Conservation (phyloP, 2,113 vertebrate species). For the Galbula dea region DNA sequence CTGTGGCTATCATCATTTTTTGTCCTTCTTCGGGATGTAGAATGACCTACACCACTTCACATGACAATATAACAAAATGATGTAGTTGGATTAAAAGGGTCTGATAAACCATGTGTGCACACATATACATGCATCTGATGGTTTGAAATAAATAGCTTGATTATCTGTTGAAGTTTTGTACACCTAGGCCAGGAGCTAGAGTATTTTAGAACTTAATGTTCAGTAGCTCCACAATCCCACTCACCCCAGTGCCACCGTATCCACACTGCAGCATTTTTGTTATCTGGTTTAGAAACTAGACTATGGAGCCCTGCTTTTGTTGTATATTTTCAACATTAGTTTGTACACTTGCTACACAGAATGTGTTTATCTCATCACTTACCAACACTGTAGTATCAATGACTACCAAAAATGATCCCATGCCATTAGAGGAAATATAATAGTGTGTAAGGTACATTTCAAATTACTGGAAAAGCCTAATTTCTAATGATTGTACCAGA, state of each 20-base stretch:
- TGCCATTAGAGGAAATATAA: background rate
- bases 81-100: background rate
- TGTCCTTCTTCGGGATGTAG: background rate
- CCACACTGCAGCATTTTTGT: background rate
- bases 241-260: background rate
- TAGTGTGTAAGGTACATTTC: background rate
- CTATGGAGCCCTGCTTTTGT: background rate
- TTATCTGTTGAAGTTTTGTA: background rate
- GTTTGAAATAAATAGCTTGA: background rate
- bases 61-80: background rate
- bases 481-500: background rate
- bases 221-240: background rate
- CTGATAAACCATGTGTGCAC: background rate
- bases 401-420: background rate
- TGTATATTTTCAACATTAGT: background rate
- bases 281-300: background rate
- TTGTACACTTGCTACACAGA: background rate
- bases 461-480: background rate
- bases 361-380: background rate
- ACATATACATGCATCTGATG: accelerated
- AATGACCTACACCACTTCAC: background rate
- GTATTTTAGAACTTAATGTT: background rate
- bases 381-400: background rate
- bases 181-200: background rate
- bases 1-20: background rate